Conservation (phyloP, 53 echinoderm and acorn worm species). For the Glandiceps talaboti region DNA sequence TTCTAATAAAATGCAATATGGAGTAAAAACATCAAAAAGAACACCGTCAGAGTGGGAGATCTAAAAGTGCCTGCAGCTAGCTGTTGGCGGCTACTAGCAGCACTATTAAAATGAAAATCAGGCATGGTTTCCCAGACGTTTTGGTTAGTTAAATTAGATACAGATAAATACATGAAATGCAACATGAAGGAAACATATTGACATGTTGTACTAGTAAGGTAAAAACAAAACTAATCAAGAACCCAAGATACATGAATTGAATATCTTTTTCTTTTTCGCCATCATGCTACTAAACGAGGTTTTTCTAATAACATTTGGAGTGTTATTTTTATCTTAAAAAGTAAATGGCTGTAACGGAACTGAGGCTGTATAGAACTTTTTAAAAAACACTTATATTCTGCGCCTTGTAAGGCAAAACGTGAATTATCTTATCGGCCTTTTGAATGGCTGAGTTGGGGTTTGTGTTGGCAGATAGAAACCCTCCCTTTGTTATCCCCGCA, state of each 20-base stretch:
- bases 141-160: not conserved
- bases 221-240: too few relatives aligned
- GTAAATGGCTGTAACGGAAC: not conserved
- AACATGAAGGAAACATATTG: not conserved
- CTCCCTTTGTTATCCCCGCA: not conserved
- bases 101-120: not conserved
- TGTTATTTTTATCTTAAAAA: not conserved
- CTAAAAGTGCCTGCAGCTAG: not conserved
- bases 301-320: too few relatives aligned
- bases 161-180: too few relatives aligned
- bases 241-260: too few relatives aligned
- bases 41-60: not conserved
- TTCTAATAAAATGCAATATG: not conserved
- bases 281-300: too few relatives aligned
- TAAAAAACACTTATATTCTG: not conserved
- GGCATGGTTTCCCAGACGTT: not conserved
- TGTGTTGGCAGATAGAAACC: not conserved
- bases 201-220: too few relatives aligned
- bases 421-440: not conserved
- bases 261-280: too few relatives aligned
- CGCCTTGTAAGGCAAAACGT: not conserved
- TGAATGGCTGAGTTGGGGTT: not conserved
- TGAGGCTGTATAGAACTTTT: not conserved
- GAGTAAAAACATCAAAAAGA: not conserved
- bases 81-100: not conserved